Base-by-base conservation (phyloP, 2,797 vertebrate genomes). In the Chaetodon trifasciatus region DNA sequence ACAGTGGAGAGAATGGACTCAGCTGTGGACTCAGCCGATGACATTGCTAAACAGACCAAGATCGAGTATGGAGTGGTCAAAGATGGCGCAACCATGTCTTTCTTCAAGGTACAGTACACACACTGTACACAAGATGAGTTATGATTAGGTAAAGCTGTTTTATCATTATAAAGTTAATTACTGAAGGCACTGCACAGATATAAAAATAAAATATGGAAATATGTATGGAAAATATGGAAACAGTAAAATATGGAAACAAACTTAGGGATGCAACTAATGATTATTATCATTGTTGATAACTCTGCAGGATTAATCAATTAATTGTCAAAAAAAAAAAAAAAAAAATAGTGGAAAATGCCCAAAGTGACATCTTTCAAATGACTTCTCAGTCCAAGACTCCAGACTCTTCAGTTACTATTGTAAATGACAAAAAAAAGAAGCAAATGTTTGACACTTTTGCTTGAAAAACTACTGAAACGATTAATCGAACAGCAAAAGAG, bases 1-100 rank as follows among this genome's bases (percentile, higher is more conserved):
- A 99, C 97, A 0, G 98, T 99, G 78, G 98, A 99, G 92, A 96
- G 98, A 71, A 99, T 99, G 98, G 98, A 99, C 32, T 98, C 98
- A 0, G 96, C 97, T 13, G 97, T 99, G 19, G 98, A 98, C 92
- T 99, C 98, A 0, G 98, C 98, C 0, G 98, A 99, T 1, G 98
- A 99, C 92, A 95, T 99, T 81, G 98, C 98, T 73, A 99, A 99
- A 92, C 98, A 99, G 93, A 99, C 98, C 66, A 99, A 97, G 91
- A 99, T 99, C 2, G 98, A 99, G 87, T 99, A 99, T 0, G 98
- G 98, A 0, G 97, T 98, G 1, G 98, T 99, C 79, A 97, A 97
- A 86, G 98, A 99, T 1, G 98, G 98, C 3, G 97, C 98, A 47
- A 99, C 98, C 49, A 99, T 99, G 98, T 95, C 97, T 86, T 99